phyloP scores from a whole-genome alignment of 64 coral and sea anemone genomes.

The Actinia equina region DNA sequence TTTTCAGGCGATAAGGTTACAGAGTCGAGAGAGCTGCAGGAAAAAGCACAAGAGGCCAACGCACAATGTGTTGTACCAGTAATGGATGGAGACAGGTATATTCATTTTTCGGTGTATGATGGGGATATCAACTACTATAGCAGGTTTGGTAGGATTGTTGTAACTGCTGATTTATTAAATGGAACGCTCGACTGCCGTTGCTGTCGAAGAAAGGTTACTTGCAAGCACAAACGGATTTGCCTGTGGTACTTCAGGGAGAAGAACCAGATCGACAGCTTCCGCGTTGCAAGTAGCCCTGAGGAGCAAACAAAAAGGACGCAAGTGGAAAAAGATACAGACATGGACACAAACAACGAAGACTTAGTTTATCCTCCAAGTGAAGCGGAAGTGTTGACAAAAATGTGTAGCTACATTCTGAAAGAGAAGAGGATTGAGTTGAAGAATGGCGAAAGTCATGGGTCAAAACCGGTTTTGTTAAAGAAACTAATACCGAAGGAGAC shows the following conservation, averaged over 20 bases:
- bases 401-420: constrained; percentile 30
- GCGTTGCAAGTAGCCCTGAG: background rate
- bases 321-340: background rate
- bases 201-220: constrained; percentile 24
- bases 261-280: background rate
- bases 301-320: background rate
- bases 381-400: background rate
- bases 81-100: too few relatives aligned
- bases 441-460: too few relatives aligned
- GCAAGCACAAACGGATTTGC: constrained; percentile 41
- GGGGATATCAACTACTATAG: constrained; percentile 51
- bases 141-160: constrained; percentile 37
- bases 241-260: constrained; percentile 41
- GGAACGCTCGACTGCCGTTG: constrained; percentile 52
- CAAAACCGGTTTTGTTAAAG: background rate
- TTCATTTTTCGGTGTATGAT: constrained; percentile 47
- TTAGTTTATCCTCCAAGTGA: constrained; percentile 24
- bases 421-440: constrained; percentile 7
- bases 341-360: background rate
- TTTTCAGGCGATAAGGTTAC: too few relatives aligned
- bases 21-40: too few relatives aligned
- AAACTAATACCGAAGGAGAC: constrained; percentile 43
- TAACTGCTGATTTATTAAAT: constrained; percentile 35
- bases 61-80: too few relatives aligned
- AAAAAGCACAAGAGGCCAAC: too few relatives aligned